Conservation (phyloP, 2,113 vertebrate species). For the Natator depressus region DNA sequence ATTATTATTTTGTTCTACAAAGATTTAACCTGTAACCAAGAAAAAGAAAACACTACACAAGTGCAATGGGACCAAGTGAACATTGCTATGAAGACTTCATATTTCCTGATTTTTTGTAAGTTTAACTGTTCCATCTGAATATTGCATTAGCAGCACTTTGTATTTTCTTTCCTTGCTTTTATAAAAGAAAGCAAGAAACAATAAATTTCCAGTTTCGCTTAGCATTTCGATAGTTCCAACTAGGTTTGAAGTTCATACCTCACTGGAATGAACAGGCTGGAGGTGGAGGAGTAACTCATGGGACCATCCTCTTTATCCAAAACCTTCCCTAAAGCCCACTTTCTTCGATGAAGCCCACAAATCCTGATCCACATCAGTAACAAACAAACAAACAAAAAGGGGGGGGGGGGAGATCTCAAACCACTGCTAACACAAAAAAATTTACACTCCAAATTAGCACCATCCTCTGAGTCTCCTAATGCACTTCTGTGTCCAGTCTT, state of each 20-base stretch:
- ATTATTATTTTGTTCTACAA: background rate
- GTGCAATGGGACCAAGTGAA: background rate
- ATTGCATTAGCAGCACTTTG: background rate
- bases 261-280: background rate
- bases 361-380: fast-evolving
- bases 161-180: background rate
- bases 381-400: background rate
- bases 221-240: fast-evolving
- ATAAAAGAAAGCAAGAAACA: background rate
- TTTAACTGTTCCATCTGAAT: background rate
- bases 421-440: background rate
- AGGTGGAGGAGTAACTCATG: background rate
- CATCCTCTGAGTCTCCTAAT: fast-evolving
- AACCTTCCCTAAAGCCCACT: background rate
- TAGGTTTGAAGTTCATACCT: constrained; percentile 9
- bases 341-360: background rate
- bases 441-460: background rate
- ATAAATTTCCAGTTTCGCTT: background rate
- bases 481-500: background rate
- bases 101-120: background rate
- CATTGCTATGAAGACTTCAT: background rate
- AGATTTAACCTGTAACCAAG: background rate
- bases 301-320: background rate
- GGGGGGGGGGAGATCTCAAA: background rate
- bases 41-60: background rate